Base-by-base conservation (phyloP, 2,113 vertebrate genomes). In the Corythornis cristatus region DNA sequence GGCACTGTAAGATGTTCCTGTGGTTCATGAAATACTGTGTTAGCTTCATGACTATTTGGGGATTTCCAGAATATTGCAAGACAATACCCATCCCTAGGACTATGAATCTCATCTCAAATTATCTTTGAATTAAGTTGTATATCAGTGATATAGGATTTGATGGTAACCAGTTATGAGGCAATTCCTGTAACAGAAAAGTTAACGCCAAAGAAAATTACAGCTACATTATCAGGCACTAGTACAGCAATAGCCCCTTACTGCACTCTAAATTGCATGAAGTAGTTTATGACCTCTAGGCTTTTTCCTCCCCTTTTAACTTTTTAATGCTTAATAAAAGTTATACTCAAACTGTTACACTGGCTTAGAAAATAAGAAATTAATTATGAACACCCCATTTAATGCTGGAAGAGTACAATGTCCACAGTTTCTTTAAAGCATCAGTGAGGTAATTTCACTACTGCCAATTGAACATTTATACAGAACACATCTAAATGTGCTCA, bases 281-380 rank as follows among this genome's bases (percentile, higher is more conserved):
- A 82, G 35, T 94, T 95, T 91, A 71, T 88, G 88, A 95, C 73
- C 77, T 95, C 80, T 94, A 67, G 33, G 46, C 33, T 92, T 89
- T 80, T 91, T 70, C 37, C 31, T 87, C 19, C 35, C n/a, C n/a
- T 83, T 96, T 95, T 95, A 92, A 93, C 79, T 95, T 86, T 71
- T 31, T 56, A 77, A 91, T 87, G 53, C 51, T 94, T 89, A 95
- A 96, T 96, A 92, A 97, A 96, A 90, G 75, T 88, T 90, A 84
- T 72, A 86, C 42, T 93, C 66, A 93, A 91, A 95, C 61, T 76
- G 50, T 81, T 95, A 75, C 50, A 86, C 50, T 61, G 67, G 37
- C 66, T 96, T 85, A 81, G 71, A 97, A 97, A 96, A 97, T 80
- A 95, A 85, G 72, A 97, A 96, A 97, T 95, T 97, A 95, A 96